Evolutionary conservation across 2,113 vertebrate species (phyloP).

Genomic region (Scomber scombrus): DNA sequence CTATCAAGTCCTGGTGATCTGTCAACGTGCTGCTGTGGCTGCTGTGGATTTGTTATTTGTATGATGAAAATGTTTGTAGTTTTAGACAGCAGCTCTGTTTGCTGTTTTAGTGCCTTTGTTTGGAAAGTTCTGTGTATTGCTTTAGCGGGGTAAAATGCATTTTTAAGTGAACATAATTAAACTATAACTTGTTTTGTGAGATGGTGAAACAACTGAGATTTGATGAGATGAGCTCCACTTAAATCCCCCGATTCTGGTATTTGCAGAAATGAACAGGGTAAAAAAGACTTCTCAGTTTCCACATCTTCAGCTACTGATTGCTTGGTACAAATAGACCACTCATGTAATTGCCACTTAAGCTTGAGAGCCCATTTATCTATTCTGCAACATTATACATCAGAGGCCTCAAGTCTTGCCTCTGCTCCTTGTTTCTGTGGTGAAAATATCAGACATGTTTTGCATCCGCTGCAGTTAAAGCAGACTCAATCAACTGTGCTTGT

Average conservation of each 20-base stretch:
- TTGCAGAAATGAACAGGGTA: conserved; percentile 25
- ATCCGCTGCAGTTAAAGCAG: background rate
- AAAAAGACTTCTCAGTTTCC: conserved; percentile 29
- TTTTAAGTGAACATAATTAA: conserved; percentile 22
- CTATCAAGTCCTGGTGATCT: background rate
- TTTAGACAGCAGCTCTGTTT: conserved; percentile 3
- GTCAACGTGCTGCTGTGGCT: background rate
- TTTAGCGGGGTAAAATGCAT: background rate
- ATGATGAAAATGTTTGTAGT: background rate
- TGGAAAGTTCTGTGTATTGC: background rate
- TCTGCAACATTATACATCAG: conserved; percentile 50
- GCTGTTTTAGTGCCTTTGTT: background rate
- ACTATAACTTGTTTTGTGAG: background rate
- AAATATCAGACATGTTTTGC: conserved; percentile 10
- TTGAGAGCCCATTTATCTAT: conserved; percentile 66
- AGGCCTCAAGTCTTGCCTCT: conserved; percentile 19
- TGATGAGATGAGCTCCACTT: conserved; percentile 32
- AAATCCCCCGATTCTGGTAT: conserved; percentile 26
- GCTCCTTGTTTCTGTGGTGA: conserved; percentile 9
- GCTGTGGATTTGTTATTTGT: background rate
- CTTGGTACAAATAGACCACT: conserved; percentile 59
- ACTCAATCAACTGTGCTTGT: background rate
- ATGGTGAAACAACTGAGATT: conserved; percentile 4
- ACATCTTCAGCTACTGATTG: conserved; percentile 56
- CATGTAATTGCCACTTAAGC: conserved; percentile 71